Conservation (phyloP, 2,113 vertebrate genomes). For the Myotis yumanensis region DNA sequence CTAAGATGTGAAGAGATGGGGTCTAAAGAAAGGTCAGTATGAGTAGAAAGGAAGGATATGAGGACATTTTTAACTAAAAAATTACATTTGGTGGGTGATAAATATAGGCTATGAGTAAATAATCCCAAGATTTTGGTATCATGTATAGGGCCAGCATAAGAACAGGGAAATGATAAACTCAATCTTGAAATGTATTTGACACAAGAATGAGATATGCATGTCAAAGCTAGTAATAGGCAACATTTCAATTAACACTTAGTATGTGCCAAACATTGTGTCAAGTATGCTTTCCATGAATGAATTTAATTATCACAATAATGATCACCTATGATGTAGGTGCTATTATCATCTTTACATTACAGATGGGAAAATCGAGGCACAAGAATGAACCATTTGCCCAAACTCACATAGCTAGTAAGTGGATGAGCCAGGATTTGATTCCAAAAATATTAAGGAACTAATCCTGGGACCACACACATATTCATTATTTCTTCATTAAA, state of each 20-base stretch:
- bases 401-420: slow-evolving; percentile 19
- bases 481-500: slow-evolving; percentile 4
- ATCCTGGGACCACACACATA: not conserved
- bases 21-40: not conserved
- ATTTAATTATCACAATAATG: slow-evolving; percentile 18
- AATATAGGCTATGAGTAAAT: not conserved
- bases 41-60: not conserved
- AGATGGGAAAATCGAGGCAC: not conserved
- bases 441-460: slow-evolving; percentile 18
- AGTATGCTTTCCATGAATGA: not conserved
- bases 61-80: slow-evolving; percentile 4
- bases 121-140: not conserved
- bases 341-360: slow-evolving; percentile 12
- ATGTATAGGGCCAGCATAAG: not conserved
- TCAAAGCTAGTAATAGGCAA: not conserved
- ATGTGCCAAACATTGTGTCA: not conserved
- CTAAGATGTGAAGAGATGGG: not conserved
- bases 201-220: not conserved
- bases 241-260: not conserved
- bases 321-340: not conserved
- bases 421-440: not conserved
- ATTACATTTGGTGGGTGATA: not conserved
- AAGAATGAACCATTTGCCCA: not conserved
- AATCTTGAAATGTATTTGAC: slow-evolving; percentile 37
- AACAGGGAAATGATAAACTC: not conserved